Base-by-base conservation (phyloP, 1,140 invertebrate species). In the Bicyclus anynana region DNA sequence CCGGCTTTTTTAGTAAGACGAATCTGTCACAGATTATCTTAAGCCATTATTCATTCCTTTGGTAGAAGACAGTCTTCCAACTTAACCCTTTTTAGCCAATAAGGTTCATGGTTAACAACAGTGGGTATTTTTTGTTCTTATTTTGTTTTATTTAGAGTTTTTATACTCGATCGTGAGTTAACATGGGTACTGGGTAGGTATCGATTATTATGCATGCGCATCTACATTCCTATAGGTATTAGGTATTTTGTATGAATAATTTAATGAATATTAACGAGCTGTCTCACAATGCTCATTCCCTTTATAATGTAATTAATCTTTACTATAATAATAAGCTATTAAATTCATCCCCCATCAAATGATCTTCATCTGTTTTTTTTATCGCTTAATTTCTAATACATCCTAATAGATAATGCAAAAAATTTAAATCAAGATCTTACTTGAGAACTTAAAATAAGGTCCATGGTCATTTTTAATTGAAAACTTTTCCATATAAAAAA, bases 51-150 rank as follows among this genome's bases (percentile, higher is more conserved):
- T 87, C 81, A 87, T 82, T 85, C 74, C 76, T 84, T 84, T 87
- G 74, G 67, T 72, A 70, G 65, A 67, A 65, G 80, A 70, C 77
- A 78, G 74, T 81, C 73, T 87, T 81, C 84, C 83, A 87, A 83
- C 73, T 80, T 75, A 87, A 87, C 83, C 84, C 84, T 87, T 87
- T 84, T 86, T 80, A 86, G 78, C 84, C 84, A 86, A 86, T 86
- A 80, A 76, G 74, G 81, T 73, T 68, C 74, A 64, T 74, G 59
- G 47, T 78, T 80, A 76, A 81, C 77, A 80, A 80, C 71, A 62
- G 53, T 56, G 48, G 47, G 51, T n/a, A 26, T 21, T 67, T 74
- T 82, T 74, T 77, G 72, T 77, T 69, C 52, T 54, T 61, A 60
- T 63, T 67, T 69, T 38, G n/a, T n/a, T n/a, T n/a, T n/a, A n/a